Percentiles rank a stretch among this genome's conserved stretches.
Evolutionary conservation across 2,797 vertebrate genomes (phyloP).

Genomic region (Artibeus lituratus): DNA sequence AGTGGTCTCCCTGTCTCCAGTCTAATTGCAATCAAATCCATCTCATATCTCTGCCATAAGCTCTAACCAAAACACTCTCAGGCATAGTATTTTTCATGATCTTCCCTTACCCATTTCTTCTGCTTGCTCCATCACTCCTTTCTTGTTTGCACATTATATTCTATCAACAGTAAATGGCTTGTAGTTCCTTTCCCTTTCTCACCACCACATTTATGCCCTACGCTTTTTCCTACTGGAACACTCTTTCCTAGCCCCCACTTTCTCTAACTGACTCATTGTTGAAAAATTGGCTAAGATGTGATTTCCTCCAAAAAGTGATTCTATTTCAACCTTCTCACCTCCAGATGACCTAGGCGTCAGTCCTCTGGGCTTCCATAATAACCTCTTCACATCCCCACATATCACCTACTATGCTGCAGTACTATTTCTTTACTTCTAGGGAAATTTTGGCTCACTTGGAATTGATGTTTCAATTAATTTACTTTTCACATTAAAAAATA

Average conservation of each 20-base stretch:
- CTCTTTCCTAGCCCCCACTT: neutral
- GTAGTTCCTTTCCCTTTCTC: neutral
- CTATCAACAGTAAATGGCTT: neutral
- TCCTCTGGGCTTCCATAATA: neutral
- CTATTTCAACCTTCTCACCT: neutral
- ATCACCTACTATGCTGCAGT: neutral
- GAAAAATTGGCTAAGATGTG: neutral
- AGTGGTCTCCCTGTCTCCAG: neutral
- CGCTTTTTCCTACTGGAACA: neutral
- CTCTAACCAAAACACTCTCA: neutral
- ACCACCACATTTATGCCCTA: neutral
- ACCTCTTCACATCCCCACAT: accelerated
- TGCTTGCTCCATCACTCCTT: neutral
- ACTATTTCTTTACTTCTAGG: neutral
- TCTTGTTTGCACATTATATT: no score
- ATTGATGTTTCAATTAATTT: neutral
- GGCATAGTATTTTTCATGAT: neutral
- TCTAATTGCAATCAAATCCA: neutral
- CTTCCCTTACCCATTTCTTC: neutral
- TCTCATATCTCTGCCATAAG: neutral
- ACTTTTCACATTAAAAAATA: neutral
- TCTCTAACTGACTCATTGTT: neutral
- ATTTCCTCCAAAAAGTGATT: neutral
- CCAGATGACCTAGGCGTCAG: accelerated
- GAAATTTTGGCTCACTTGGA: neutral